These are phyloP conservation scores for Loxodonta africana DNA, from an alignment of 2,113 vertebrate genomes.

Conservation along the genomic window DNA sequence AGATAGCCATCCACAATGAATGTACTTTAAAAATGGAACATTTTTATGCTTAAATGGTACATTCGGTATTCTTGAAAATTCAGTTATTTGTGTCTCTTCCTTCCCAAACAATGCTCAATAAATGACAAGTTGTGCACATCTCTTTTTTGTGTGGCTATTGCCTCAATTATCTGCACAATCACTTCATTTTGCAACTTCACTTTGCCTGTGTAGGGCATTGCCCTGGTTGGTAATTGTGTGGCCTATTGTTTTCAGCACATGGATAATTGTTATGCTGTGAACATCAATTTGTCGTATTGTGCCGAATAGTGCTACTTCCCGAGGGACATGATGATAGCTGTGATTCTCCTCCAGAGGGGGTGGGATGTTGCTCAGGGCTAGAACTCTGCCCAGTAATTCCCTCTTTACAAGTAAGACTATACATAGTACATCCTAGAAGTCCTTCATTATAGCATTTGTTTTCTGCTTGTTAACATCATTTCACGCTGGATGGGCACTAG, in stretches of 20 bases:
- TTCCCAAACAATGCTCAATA: constrained; percentile 75
- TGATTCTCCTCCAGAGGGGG: constrained; percentile 82
- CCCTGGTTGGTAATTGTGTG: constrained; percentile 81
- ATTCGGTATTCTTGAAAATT: constrained; percentile 64
- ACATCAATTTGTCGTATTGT: constrained; percentile 84
- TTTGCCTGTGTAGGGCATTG: constrained; percentile 80
- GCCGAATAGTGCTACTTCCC: constrained; percentile 75
- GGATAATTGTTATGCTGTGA: constrained; percentile 84
- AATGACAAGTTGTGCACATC: constrained; percentile 74
- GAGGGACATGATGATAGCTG: constrained; percentile 79
- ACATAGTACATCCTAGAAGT: constrained; percentile 85
- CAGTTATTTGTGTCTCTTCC: constrained; percentile 71
- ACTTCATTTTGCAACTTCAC: constrained; percentile 79
- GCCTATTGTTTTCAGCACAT: constrained; percentile 84
- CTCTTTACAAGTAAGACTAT: constrained; percentile 84
- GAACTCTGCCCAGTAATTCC: constrained; percentile 84
- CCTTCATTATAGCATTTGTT: constrained; percentile 83
- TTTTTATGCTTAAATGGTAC: constrained; percentile 61
- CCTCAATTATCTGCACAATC: constrained; percentile 82
- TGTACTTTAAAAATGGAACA: constrained; percentile 60
- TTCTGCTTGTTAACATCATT: constrained; percentile 83
- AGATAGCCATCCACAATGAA: neutral
- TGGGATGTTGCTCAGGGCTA: constrained; percentile 83
- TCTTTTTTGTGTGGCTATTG: constrained; percentile 63
- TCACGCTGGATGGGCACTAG: constrained; percentile 83